Conservation (phyloP, 2,113 vertebrate species). For the Erinaceus europaeus region DNA sequence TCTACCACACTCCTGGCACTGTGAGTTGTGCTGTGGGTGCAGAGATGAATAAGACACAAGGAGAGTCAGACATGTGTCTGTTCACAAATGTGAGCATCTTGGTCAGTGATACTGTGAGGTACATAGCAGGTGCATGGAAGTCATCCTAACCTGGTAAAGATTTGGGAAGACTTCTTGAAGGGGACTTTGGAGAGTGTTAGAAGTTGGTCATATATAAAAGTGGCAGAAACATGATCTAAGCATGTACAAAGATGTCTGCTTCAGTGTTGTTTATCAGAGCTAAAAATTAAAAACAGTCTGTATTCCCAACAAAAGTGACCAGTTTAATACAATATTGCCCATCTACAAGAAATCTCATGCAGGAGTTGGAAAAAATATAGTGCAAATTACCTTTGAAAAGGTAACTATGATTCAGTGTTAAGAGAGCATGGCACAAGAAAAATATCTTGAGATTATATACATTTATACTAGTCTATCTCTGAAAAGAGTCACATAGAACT, state of each 20-base stretch:
- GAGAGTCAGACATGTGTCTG: not conserved
- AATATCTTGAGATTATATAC: no score
- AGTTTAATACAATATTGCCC: no score
- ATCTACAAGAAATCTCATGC: not conserved
- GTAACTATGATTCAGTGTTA: not conserved
- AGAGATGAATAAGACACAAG: not conserved
- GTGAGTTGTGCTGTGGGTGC: not conserved
- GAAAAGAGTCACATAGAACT: not conserved
- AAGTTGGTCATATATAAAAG: not conserved
- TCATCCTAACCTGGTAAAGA: not conserved
- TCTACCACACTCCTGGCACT: not conserved
- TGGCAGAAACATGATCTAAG: not conserved
- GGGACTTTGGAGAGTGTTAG: fast-evolving
- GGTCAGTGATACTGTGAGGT: not conserved
- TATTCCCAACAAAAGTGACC: not conserved
- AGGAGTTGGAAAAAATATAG: not conserved
- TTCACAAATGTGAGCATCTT: no score
- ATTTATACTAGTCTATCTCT: not conserved
- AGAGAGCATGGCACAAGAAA: no score
- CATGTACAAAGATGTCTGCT: not conserved
- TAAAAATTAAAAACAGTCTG: not conserved
- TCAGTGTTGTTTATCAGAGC: not conserved
- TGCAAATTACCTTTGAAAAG: not conserved
- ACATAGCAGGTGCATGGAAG: not conserved
- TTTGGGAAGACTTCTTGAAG: not conserved